Evolutionary conservation across 30 jellyfish, hydroid and myxozoan genomes (phyloP), one percentile per base, ranked within the genome.

Genomic region (Catostylus mosaicus): DNA sequence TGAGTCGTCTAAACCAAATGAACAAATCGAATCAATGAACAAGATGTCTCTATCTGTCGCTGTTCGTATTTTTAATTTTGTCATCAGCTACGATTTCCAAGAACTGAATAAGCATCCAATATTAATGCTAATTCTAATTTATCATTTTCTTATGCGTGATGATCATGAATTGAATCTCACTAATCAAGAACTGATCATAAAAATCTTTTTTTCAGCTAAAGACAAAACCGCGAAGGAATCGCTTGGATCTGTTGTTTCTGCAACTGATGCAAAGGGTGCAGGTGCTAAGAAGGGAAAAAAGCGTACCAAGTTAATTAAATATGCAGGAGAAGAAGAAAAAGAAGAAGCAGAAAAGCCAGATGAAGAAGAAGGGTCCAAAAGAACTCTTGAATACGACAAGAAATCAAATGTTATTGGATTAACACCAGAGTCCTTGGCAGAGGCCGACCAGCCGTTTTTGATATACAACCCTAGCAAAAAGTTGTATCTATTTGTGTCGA

Each of bases 401-500:
- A 35, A 16, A 10, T 77, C 88, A 26, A 43, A 77, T 19, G 18
- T 77, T 29, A 19, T 31, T 61, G 88, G 78, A 12, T 70, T 77
- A 32, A 35, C 69, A 22, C 88, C 88, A 18, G 35, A 77, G 29
- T 27, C 35, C 20, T 38, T 77, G 19, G 88, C 78, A 10, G 88
- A 77, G 31, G 51, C 77, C 8, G 52, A 38, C 22, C 88, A 77
- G 68, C 78, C 76, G 36, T 35, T 77, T 31, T 46, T 77, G 4
- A 32, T 77, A 12, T 77, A 56, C 88, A 77, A 35, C 71, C 88
- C 88, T 20, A 68, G 26, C 0, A 77, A 36, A 36, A 38, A 77
- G 18, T 32, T 30, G 23, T 77, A 47, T 34, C 34, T 61, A 1
- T 77, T 54, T 31, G 88, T 77, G 20, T 77, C 88, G 20, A 54